These are phyloP conservation scores for Ascidia mentula DNA, from an alignment of 23 tunicate species.

Conservation along the genomic window DNA sequence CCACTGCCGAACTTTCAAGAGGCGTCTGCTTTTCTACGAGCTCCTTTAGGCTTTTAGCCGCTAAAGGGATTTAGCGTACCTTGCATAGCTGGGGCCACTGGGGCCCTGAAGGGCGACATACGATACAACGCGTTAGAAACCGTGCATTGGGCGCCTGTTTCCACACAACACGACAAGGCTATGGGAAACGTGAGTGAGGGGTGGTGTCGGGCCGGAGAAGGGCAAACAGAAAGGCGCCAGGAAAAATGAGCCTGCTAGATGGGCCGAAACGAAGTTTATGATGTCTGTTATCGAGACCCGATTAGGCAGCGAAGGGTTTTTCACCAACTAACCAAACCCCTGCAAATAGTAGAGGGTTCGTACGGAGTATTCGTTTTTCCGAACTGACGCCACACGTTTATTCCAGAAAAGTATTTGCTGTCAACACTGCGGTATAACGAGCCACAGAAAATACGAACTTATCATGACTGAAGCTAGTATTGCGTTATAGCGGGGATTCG, in stretches of 20 bases:
- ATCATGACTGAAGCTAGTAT: too few species aligned
- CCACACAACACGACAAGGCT: constrained; percentile 10
- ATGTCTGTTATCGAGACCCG: not conserved
- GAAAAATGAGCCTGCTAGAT: not conserved
- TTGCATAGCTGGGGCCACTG: constrained; percentile 15
- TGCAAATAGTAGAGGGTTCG: too few species aligned
- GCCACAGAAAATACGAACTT: not conserved
- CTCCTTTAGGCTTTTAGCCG: constrained; percentile 10
- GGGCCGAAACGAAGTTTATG: not conserved
- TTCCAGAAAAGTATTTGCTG: not conserved
- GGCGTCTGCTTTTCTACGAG: not conserved
- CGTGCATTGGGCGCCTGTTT: constrained; percentile 1
- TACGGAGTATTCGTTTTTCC: too few species aligned
- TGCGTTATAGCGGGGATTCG: not conserved
- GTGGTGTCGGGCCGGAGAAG: not conserved
- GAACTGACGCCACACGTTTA: not conserved
- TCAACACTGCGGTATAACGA: too few species aligned
- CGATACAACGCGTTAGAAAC: constrained; percentile 5
- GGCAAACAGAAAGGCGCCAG: not conserved
- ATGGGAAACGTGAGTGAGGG: not conserved
- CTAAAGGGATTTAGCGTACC: constrained; percentile 53
- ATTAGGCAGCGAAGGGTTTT: too few species aligned
- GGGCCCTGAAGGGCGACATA: not conserved
- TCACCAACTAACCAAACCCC: too few species aligned
- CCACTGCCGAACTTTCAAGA: not conserved